phyloP scores from a whole-genome alignment of 2,797 vertebrate genomes.

The Pogonophryne albipinna region DNA sequence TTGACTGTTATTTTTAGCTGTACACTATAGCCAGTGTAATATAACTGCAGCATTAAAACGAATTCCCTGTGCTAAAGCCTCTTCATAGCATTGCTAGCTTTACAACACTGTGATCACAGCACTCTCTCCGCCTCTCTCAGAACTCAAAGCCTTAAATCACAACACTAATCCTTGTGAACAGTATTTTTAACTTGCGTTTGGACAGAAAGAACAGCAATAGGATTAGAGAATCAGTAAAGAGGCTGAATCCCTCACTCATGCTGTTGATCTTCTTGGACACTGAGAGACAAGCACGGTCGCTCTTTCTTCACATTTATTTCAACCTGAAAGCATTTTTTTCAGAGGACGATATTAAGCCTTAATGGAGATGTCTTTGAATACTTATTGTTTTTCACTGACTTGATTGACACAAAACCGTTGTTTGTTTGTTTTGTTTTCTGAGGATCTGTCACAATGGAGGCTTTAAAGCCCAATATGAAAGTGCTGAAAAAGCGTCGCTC shows the following conservation, averaged over 20 bases:
- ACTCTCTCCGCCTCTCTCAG: constrained; percentile 67
- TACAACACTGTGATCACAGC: constrained; percentile 56
- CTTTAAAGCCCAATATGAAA: constrained; percentile 75
- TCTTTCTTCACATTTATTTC: constrained; percentile 54
- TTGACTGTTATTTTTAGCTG: neutral
- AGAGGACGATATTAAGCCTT: constrained; percentile 17
- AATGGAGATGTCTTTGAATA: constrained; percentile 51
- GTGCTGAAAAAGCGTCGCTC: constrained; percentile 80
- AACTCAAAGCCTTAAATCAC: constrained; percentile 85
- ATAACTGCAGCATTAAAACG: constrained; percentile 15
- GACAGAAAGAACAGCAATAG: constrained; percentile 85
- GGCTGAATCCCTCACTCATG: constrained; percentile 77
- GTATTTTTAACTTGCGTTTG: constrained; percentile 88
- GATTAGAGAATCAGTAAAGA: constrained; percentile 85
- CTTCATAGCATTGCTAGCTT: constrained; percentile 57
- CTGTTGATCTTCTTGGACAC: constrained; percentile 77
- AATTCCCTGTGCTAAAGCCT: constrained; percentile 24
- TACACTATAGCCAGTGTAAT: neutral
- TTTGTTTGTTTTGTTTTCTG: constrained; percentile 11
- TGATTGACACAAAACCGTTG: constrained; percentile 9
- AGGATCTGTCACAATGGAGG: constrained; percentile 69
- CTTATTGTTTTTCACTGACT: constrained; percentile 34
- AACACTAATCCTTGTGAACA: constrained; percentile 83
- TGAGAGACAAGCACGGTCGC: constrained; percentile 47
- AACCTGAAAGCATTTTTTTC: constrained; percentile 26